A percentile compares a stretch with the other conserved stretches of the same genome.
Conservation (phyloP, 2,888 invertebrate genomes). For the Ochropleura leucogaster region DNA sequence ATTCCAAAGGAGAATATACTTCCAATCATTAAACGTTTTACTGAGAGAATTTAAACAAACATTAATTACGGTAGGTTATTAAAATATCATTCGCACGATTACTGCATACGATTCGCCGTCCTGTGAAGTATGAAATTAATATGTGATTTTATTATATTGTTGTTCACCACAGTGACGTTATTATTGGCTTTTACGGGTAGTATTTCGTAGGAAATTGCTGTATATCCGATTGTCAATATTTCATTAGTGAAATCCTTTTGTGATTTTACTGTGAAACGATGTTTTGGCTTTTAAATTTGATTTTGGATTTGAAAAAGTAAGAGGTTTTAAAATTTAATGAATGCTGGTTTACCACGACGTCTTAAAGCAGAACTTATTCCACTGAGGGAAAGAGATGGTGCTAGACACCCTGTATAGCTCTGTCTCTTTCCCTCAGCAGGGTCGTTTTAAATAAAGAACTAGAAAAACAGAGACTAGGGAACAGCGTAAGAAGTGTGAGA, state of each 20-base stretch:
- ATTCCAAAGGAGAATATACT: neutral
- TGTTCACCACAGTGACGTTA: constrained; percentile 19
- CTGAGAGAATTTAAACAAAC: constrained; percentile 15
- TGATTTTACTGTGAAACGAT: neutral
- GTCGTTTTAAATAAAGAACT: no score
- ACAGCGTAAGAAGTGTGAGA: no score
- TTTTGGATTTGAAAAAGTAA: no score
- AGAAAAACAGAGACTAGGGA: no score
- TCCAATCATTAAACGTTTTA: neutral
- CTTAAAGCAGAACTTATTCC: no score
- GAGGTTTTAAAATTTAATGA: no score
- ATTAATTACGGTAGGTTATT: constrained; percentile 21
- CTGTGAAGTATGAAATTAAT: constrained; percentile 40
- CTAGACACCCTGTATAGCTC: no score
- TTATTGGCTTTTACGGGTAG: constrained; percentile 5
- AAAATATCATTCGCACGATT: constrained; percentile 28
- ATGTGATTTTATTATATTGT: constrained; percentile 21
- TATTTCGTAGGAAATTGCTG: neutral
- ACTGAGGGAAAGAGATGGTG: no score
- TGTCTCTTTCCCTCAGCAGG: no score
- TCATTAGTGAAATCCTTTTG: neutral
- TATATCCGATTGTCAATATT: constrained; percentile 6
- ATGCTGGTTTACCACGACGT: no score
- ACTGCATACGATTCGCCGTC: constrained; percentile 8
- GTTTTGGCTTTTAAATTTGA: neutral